phyloP scores from a whole-genome alignment of 2,888 invertebrate genomes.

The Scaptomyza caliginosa region DNA sequence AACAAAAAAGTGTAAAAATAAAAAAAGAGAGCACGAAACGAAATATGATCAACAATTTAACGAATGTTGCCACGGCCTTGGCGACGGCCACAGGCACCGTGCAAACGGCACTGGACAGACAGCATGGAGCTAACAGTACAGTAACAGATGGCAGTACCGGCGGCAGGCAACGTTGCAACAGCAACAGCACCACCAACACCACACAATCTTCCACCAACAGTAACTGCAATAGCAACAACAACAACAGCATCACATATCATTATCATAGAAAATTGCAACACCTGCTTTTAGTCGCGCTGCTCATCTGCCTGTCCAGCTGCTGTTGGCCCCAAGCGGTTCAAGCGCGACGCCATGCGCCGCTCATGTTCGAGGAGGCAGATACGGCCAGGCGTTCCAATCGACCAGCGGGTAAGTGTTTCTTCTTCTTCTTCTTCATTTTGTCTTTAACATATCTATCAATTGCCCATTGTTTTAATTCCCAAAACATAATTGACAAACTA shows the following conservation, averaged over 20 bases:
- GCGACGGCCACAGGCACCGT: conserved; percentile 69
- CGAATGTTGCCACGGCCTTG: conserved; percentile 43
- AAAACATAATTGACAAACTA: no score
- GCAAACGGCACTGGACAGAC: conserved; percentile 43
- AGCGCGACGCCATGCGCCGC: conserved; percentile 86
- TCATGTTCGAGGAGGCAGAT: conserved; percentile 88
- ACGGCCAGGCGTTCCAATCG: conserved; percentile 87
- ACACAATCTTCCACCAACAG: no score
- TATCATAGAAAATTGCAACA: conserved; percentile 60
- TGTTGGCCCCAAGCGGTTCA: conserved; percentile 58
- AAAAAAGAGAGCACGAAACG: conserved; percentile 8
- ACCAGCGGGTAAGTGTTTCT: conserved; percentile 87
- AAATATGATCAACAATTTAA: conserved; percentile 35
- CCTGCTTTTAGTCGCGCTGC: conserved; percentile 66
- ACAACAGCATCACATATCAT: conserved; percentile 26
- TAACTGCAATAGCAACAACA: conserved; percentile 21
- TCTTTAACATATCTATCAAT: no score
- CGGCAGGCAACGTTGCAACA: not conserved
- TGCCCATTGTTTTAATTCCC: no score
- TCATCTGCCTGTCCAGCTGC: conserved; percentile 63
- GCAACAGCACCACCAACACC: not conserved
- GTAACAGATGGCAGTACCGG: conserved; percentile 5
- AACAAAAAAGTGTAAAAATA: not conserved
- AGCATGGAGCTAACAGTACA: conserved; percentile 15
- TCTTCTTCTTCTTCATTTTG: no score